phyloP scores from a whole-genome alignment of 2,888 invertebrate genomes.

The Protophormia terraenovae region DNA sequence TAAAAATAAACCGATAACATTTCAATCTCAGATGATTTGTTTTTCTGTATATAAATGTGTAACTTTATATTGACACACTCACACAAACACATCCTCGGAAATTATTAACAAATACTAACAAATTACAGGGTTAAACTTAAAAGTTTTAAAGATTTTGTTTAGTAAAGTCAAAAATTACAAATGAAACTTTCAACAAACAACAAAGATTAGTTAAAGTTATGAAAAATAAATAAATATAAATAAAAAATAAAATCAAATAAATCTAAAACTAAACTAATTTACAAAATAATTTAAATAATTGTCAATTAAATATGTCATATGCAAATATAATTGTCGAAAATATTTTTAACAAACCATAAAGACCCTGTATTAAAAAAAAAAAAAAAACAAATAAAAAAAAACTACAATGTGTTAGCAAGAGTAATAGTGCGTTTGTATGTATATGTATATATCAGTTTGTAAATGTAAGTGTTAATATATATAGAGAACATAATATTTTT shows the following conservation, averaged over 20 bases:
- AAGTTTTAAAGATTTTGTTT: neutral
- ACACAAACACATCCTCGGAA: neutral
- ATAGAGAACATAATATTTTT: neutral
- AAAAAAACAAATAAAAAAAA: neutral
- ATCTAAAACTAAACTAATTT: constrained; percentile 1
- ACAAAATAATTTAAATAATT: constrained; percentile 22
- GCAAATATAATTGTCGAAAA: neutral
- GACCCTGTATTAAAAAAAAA: constrained; percentile 38
- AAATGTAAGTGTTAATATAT: neutral
- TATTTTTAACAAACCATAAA: neutral
- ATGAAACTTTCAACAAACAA: neutral
- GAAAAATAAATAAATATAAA: too few relatives aligned
- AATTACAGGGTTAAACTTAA: constrained; percentile 9
- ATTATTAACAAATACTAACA: neutral
- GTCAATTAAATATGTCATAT: constrained; percentile 6
- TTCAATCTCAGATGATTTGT: constrained; percentile 23
- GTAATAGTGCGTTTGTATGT: neutral
- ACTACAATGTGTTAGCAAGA: neutral
- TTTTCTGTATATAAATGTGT: neutral
- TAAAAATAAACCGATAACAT: neutral
- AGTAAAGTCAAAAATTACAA: neutral
- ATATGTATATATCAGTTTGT: neutral
- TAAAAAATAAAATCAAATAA: neutral
- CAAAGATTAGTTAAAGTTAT: neutral
- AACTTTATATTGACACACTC: neutral